A percentile compares a stretch with the other conserved stretches of the same genome.
Conservation (phyloP, 2,113 vertebrate genomes). For the Arenaria interpres region DNA sequence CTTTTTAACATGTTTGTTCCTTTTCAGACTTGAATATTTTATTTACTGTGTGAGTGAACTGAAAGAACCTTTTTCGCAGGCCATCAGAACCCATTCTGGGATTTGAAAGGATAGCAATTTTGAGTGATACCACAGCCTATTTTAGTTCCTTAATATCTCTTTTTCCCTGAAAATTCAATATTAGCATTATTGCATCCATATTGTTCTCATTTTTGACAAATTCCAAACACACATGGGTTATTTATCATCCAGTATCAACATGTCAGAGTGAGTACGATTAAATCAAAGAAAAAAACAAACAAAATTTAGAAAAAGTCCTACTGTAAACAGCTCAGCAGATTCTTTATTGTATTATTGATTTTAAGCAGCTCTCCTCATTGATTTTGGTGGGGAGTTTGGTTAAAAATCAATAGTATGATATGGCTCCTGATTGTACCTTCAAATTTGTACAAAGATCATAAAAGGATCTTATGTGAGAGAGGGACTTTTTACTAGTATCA, state of each 20-base stretch:
- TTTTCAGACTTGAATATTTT: neutral
- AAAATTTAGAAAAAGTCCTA: neutral
- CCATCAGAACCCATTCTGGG: neutral
- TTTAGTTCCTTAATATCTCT: neutral
- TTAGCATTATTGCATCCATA: neutral
- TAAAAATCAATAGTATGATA: conserved; percentile 8
- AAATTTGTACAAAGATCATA: neutral
- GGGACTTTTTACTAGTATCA: neutral
- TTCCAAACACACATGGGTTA: neutral
- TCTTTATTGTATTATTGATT: neutral
- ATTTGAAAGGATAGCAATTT: neutral
- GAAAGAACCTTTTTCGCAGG: neutral
- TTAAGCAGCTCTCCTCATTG: neutral
- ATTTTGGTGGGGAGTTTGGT: neutral
- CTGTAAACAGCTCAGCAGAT: neutral
- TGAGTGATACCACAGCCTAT: neutral
- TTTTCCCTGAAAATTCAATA: neutral
- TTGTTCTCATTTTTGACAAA: neutral
- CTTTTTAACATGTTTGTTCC: neutral
- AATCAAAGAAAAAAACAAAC: conserved; percentile 15
- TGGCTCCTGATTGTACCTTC: neutral
- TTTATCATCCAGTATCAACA: neutral
- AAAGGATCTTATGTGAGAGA: neutral
- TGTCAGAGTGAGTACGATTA: neutral
- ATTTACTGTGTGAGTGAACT: neutral